These are phyloP conservation scores for Coleophora flavipennella DNA, from an alignment of 2,888 invertebrate species.

Conservation along the genomic window DNA sequence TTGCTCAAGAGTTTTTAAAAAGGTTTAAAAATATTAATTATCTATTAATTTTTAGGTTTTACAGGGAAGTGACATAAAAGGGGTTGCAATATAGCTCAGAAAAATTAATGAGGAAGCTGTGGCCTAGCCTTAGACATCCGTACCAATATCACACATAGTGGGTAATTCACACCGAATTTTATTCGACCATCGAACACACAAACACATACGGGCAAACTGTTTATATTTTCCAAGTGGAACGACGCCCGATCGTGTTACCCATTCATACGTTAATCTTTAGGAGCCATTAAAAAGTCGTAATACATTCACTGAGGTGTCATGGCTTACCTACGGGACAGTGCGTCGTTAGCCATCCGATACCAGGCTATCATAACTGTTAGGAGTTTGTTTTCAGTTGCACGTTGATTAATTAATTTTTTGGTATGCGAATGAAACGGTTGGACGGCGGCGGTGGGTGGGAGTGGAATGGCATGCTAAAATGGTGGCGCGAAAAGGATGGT, in stretches of 20 bases:
- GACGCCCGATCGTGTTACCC: slow-evolving; percentile 57
- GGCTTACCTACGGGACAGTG: slow-evolving; percentile 63
- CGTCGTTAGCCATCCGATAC: slow-evolving; percentile 66
- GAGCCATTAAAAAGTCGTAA: slow-evolving; percentile 67
- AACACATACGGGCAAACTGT: slow-evolving; percentile 43
- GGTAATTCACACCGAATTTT: slow-evolving; percentile 57
- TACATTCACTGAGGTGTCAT: slow-evolving; percentile 37
- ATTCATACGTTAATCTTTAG: slow-evolving; percentile 64
- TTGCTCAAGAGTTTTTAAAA: too few species aligned
- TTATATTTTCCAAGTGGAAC: slow-evolving; percentile 52
- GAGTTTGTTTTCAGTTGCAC: slow-evolving; percentile 32
- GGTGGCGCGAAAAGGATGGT: too few species aligned
- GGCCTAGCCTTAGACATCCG: too few species aligned
- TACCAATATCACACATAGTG: slow-evolving; percentile 17
- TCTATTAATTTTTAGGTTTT: too few species aligned
- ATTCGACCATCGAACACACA: slow-evolving; percentile 39
- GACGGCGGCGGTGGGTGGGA: slow-evolving; percentile 3
- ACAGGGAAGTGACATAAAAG: too few species aligned
- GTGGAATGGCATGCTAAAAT: too few species aligned
- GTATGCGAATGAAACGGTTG: slow-evolving; percentile 29
- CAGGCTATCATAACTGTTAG: slow-evolving; percentile 49
- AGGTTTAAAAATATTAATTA: too few species aligned
- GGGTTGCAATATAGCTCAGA: too few species aligned
- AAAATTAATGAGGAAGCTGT: too few species aligned
- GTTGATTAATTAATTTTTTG: slow-evolving; percentile 38